Evolutionary conservation across 2,888 invertebrate species (phyloP).

Genomic region (Aquatica leii): DNA sequence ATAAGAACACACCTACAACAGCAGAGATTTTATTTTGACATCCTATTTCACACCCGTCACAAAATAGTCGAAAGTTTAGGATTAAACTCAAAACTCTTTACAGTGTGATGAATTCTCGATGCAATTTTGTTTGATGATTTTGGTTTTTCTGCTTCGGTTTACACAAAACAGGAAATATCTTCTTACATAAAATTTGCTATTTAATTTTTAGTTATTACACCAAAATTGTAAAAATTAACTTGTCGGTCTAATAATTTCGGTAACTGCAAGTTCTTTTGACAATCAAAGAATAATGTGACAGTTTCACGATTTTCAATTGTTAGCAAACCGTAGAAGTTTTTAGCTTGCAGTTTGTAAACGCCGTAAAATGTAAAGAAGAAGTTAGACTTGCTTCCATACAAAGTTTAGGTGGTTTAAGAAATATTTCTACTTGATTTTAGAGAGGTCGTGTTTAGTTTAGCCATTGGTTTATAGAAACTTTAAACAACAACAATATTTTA

Average conservation of each 20-base stretch:
- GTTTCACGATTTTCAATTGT: background rate
- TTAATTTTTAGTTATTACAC: background rate
- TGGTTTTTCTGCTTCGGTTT: background rate
- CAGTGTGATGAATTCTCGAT: background rate
- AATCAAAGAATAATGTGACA: background rate
- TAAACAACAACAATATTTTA: too few relatives aligned
- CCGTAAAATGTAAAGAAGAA: background rate
- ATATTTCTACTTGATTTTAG: too few relatives aligned
- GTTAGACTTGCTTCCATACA: too few relatives aligned
- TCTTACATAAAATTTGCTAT: background rate
- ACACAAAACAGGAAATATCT: background rate
- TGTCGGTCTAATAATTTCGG: background rate
- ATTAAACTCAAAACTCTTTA: background rate
- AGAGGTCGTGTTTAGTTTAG: too few relatives aligned
- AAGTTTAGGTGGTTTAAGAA: too few relatives aligned
- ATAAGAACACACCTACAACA: background rate
- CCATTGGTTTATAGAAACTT: too few relatives aligned
- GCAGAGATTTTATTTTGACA: too few relatives aligned
- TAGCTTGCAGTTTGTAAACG: background rate
- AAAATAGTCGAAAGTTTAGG: background rate
- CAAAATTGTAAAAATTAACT: background rate
- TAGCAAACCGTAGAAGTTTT: background rate
- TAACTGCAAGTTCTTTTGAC: background rate
- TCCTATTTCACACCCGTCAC: too few relatives aligned
- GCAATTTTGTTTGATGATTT: background rate